These are phyloP conservation scores for Chaitophorus viminalis DNA, from an alignment of 2,888 invertebrate species.

Conservation along the genomic window DNA sequence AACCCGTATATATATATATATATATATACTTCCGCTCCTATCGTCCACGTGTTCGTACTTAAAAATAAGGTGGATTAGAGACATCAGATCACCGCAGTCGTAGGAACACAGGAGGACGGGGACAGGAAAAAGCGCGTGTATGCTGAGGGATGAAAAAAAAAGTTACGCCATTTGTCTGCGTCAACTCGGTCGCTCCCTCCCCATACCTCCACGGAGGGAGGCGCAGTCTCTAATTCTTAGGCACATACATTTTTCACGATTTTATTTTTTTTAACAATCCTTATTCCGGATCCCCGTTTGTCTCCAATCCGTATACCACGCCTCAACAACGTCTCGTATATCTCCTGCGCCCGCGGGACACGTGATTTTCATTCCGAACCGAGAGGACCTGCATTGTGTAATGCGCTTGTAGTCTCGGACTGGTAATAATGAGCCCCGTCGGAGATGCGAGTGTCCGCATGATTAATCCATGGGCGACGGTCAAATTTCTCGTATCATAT, in stretches of 20 bases:
- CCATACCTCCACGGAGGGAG: not conserved
- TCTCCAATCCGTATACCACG: too few species aligned
- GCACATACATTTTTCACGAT: not conserved
- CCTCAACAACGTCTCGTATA: too few species aligned
- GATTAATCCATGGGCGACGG: not conserved
- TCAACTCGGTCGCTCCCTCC: not conserved
- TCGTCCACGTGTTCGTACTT: not conserved
- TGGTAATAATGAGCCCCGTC: not conserved
- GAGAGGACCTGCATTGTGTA: too few species aligned
- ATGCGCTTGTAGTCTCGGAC: too few species aligned
- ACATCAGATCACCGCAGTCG: not conserved
- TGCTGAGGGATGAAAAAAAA: not conserved
- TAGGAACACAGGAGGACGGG: not conserved
- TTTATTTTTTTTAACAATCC: not conserved
- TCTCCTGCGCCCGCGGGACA: not conserved
- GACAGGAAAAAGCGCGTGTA: not conserved
- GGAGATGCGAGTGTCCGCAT: not conserved
- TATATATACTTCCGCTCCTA: not conserved
- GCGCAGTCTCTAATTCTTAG: not conserved
- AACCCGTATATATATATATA: too few species aligned
- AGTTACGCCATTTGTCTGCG: conserved; percentile 47
- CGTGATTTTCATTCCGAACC: not conserved
- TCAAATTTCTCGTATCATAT: not conserved
- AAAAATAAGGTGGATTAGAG: conserved; percentile 1
- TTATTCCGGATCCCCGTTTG: not conserved